phyloP scores from a whole-genome alignment of 2,888 invertebrate genomes.

The Epicampocera succincta region DNA sequence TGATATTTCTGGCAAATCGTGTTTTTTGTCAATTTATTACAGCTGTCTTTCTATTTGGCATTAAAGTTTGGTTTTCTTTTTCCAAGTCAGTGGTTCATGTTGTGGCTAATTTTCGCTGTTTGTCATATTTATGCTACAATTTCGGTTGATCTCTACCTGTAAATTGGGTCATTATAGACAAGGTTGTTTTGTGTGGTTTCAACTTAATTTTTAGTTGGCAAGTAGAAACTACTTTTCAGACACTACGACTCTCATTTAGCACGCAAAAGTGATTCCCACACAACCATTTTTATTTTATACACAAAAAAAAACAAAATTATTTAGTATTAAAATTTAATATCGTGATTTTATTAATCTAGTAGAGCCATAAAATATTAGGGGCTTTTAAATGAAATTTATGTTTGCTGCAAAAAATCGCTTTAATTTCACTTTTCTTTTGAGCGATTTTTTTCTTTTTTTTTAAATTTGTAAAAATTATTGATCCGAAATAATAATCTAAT shows the following conservation, averaged over 20 bases:
- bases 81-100: slow-evolving; percentile 2
- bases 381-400: no score
- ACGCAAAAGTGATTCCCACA: slow-evolving; percentile 66
- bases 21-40: slow-evolving; percentile 66
- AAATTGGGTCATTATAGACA: slow-evolving; percentile 60
- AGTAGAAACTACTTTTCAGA: slow-evolving; percentile 9
- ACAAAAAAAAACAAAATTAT: neutral
- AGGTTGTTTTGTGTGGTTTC: slow-evolving; percentile 47
- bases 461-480: no score
- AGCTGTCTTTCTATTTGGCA: slow-evolving; percentile 43
- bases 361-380: no score
- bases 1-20: slow-evolving; percentile 60
- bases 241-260: slow-evolving; percentile 52
- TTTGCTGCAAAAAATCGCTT: no score
- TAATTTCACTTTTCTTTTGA: no score
- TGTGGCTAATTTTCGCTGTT: slow-evolving; percentile 18
- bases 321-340: neutral
- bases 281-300: slow-evolving; percentile 35
- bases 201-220: slow-evolving; percentile 38
- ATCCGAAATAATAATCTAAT: no score
- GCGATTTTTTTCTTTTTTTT: no score
- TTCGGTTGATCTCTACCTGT: slow-evolving; percentile 57
- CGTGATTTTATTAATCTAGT: slow-evolving; percentile 64
- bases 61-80: slow-evolving; percentile 32
- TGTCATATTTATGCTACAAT: slow-evolving; percentile 44